Conservation (phyloP, 2,888 invertebrate species). For the Caenorhabditis sp. region DNA sequence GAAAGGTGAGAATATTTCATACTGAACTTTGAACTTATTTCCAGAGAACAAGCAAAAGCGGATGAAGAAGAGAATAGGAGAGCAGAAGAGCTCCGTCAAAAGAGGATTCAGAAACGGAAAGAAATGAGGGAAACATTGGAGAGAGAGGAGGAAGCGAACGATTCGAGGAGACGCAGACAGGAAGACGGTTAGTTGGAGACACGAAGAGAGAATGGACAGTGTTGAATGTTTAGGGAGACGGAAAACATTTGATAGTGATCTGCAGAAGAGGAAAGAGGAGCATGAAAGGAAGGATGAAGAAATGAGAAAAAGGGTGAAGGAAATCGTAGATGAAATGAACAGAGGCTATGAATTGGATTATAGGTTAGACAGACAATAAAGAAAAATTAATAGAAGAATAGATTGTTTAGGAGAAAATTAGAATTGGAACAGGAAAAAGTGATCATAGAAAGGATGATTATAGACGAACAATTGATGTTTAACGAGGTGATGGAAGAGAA, state of each 20-base stretch:
- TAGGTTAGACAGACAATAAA: background rate
- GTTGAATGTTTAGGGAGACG: background rate
- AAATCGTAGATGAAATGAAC: background rate
- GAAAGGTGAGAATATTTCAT: background rate
- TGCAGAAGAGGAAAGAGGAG: background rate
- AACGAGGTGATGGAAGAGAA: background rate
- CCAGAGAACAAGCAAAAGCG: background rate
- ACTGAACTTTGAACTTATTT: background rate
- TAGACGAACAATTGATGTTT: background rate
- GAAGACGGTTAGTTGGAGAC: conserved; percentile 3
- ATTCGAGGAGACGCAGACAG: conserved; percentile 5
- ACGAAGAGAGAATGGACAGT: background rate
- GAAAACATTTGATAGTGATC: background rate
- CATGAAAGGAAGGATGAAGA: background rate
- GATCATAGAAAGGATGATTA: background rate
- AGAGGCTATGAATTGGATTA: background rate
- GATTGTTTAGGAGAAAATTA: background rate
- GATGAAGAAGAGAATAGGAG: background rate
- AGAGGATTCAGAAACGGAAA: background rate
- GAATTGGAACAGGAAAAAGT: background rate
- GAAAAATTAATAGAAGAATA: too few species aligned
- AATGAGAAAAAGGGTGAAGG: background rate
- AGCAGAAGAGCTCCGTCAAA: background rate
- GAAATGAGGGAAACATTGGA: background rate
- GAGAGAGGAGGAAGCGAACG: conserved; percentile 6